These are phyloP conservation scores for Pollimyrus isidori DNA, from an alignment of 2,113 vertebrate genomes.

Conservation along the genomic window DNA sequence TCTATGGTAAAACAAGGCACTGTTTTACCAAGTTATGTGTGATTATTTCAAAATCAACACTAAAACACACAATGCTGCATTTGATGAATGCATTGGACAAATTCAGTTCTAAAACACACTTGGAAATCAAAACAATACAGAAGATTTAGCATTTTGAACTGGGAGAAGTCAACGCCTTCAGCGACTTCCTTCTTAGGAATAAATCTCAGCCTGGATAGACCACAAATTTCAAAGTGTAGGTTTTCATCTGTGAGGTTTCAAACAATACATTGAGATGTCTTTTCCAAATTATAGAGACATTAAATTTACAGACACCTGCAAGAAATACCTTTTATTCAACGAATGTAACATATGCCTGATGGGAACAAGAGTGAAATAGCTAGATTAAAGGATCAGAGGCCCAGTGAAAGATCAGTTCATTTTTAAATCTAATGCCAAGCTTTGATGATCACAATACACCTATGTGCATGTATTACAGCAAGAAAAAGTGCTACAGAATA, in stretches of 20 bases:
- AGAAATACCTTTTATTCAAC: neutral
- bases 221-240: neutral
- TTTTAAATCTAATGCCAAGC: neutral
- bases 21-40: neutral
- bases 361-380: neutral
- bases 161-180: neutral
- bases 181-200: neutral
- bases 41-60: neutral
- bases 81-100: neutral
- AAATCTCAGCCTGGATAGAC: neutral
- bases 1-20: neutral
- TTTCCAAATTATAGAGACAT: neutral
- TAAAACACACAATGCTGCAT: neutral
- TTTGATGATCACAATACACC: neutral
- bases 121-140: neutral
- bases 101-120: neutral
- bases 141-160: neutral
- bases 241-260: neutral
- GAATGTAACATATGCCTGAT: neutral
- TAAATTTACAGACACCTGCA: neutral
- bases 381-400: neutral
- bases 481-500: neutral
- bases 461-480: neutral
- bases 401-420: neutral
- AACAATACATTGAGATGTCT: neutral